phyloP scores from a whole-genome alignment of 2,797 vertebrate species.

The Aldrovandia affinis region DNA sequence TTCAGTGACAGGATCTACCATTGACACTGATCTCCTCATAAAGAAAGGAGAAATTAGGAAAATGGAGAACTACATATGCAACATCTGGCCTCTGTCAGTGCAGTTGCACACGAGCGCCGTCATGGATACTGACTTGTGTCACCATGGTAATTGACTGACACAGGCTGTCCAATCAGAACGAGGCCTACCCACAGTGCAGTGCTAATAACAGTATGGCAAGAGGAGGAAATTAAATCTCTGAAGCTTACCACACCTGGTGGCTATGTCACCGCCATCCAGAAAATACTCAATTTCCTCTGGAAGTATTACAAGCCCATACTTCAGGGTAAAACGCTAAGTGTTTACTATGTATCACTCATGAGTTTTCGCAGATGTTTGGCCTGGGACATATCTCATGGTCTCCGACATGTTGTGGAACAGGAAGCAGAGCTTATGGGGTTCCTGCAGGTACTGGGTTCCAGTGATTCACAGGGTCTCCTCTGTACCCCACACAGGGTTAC shows the following conservation, averaged over 20 bases:
- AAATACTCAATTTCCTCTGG: constrained; percentile 13
- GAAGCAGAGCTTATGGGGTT: too few relatives aligned
- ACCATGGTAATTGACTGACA: constrained; percentile 41
- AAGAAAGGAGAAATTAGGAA: not conserved
- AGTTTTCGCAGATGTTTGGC: too few relatives aligned
- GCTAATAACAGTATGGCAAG: constrained; percentile 41
- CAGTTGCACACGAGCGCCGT: constrained; percentile 38
- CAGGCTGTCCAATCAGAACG: constrained; percentile 52
- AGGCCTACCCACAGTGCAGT: constrained; percentile 36
- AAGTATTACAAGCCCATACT: constrained; percentile 38
- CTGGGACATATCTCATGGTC: too few relatives aligned
- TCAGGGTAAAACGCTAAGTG: not conserved
- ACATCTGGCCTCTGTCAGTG: constrained; percentile 54
- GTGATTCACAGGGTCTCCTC: too few relatives aligned
- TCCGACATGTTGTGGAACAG: too few relatives aligned
- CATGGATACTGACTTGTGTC: constrained; percentile 38
- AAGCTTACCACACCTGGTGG: constrained; percentile 33
- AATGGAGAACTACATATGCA: constrained; percentile 28
- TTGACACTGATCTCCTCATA: constrained; percentile 62
- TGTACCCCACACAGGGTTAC: too few relatives aligned
- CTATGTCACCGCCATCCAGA: constrained; percentile 26
- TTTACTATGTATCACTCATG: not conserved
- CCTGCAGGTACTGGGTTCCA: too few relatives aligned
- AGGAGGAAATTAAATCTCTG: constrained; percentile 48
- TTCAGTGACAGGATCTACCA: constrained; percentile 55